Evolutionary conservation across 2,888 invertebrate species (phyloP), one percentile per base, ranked within the genome.

Genomic region (Boloria selene): DNA sequence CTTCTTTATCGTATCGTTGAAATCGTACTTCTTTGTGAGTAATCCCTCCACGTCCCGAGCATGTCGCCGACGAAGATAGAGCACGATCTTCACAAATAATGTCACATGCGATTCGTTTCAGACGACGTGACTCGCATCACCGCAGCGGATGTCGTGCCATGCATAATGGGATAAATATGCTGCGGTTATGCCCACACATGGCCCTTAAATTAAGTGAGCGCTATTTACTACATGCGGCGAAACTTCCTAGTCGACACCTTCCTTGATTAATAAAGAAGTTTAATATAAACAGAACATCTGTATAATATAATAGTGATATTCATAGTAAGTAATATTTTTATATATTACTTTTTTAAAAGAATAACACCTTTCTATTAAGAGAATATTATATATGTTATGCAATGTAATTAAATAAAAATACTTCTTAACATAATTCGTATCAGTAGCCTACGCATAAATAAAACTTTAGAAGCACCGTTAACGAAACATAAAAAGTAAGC

Each of bases 1-100:
- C 85, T 87, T 85, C 86, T 88, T 92, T 92, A 90, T 91, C 91
- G 86, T 84, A 83, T 87, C 88, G 90, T 88, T 86, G 90, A 87
- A 90, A 90, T 90, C 90, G 90, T 87, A 90, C 91, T 91, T 90
- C 90, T 91, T 90, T 90, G 90, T 87, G 90, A 87, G 90, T 90
- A 90, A 92, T 91, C 90, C 90, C 90, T 88, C 88, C 91, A 90
- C 90, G 90, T 90, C 87, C 85, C 86, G 75, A 83, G 85, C 82
- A 88, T 87, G 90, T 89, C 89, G 87, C 87, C 88, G 92, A 91
- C 91, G 91, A 91, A 91, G 92, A 91, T 91, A 92, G 91, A 92
- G 91, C 92, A 91, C 92, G 91, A 92, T 92, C 91, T 91, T 92
- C 91, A 91, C 91, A 92, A 92, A 92, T 92, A 92, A 92, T 92